Base-by-base conservation (phyloP, 23 tunicate species). In the Trididemnum nubilum region DNA sequence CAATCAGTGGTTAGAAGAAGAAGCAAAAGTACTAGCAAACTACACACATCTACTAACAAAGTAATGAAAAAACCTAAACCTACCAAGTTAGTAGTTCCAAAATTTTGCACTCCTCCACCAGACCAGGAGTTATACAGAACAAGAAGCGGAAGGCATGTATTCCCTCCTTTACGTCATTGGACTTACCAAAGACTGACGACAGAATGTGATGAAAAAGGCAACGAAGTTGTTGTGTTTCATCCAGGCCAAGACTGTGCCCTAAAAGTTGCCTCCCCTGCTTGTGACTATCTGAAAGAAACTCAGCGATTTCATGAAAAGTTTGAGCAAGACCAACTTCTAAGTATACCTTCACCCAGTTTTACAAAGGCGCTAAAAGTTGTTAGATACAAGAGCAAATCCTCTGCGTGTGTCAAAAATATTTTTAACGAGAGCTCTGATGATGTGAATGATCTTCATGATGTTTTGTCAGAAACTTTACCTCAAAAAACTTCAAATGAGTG, bases 131-230 rank as follows among this genome's bases (percentile, higher is more conserved):
- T 77, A 22, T 77, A 77, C 32, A 26, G 82, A 36, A 84, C 81
- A 2, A 64, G 82, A 33, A 84, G 88, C 63, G 88, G 88, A 12
- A 70, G 88, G 2, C 88, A 84, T 75, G 82, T 84, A 3, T 63
- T 84, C 36, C 88, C 88, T 2, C 82, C 82, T 3, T 38, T 84
- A 31, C 82, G 75, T 22, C 27, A 40, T n/a, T 84, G 88, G 88
- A 84, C 88, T 21, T 51, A 79, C 25, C 88, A 84, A 52, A 33
- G 88, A n/a, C 64, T 85, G 40, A 59, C 23, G 2, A 40, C 44
- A 2, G 82, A 85, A 44, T 77, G 59, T 26, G 82, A 85, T 85
- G 76, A 76, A 26, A 33, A 60, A 1, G 88, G 82, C 18, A 75
- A 64, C 21, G 73, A 76, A 30, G 65, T 64, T 2, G 88, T 85